A percentile compares a stretch with the other conserved stretches of the same genome.
These are phyloP conservation scores for Danaus chrysippus DNA, from an alignment of 2,888 invertebrate species.

Conservation along the genomic window DNA sequence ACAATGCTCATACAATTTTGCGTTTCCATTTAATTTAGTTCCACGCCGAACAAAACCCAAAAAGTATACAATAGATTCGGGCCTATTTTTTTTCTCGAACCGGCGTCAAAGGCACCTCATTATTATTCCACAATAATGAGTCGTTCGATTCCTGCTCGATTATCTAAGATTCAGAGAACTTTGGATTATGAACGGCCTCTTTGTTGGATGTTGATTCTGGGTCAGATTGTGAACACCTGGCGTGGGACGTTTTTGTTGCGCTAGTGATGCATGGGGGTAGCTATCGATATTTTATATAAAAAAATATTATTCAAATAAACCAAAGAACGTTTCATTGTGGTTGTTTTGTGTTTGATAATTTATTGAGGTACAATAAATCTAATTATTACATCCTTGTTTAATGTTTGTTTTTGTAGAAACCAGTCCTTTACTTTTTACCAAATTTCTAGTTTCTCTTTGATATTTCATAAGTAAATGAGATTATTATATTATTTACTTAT, in stretches of 20 bases:
- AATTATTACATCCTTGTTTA: too few species aligned
- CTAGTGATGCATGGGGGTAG: conserved; percentile 13
- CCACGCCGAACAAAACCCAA: conserved; percentile 3
- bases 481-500: too few species aligned
- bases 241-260: conserved; percentile 23
- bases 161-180: conserved; percentile 25
- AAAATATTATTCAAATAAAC: too few species aligned
- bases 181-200: conserved; percentile 23
- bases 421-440: too few species aligned
- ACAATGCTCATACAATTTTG: not conserved
- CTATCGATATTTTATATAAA: not conserved
- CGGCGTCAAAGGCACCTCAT: conserved; percentile 25
- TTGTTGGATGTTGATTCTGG: conserved; percentile 24
- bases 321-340: too few species aligned
- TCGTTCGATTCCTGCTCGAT: conserved; percentile 20
- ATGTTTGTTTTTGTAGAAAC: too few species aligned
- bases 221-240: conserved; percentile 29
- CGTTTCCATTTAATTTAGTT: conserved; percentile 5
- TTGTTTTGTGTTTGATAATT: too few species aligned
- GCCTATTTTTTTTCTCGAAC: conserved; percentile 12
- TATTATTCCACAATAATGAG: conserved; percentile 27
- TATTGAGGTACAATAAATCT: too few species aligned
- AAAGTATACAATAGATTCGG: conserved; percentile 2
- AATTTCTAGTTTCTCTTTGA: too few species aligned
- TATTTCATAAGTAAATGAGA: too few species aligned